These are phyloP conservation scores for Scaptomyza montana DNA, from an alignment of 1,140 invertebrate species.

Conservation along the genomic window DNA sequence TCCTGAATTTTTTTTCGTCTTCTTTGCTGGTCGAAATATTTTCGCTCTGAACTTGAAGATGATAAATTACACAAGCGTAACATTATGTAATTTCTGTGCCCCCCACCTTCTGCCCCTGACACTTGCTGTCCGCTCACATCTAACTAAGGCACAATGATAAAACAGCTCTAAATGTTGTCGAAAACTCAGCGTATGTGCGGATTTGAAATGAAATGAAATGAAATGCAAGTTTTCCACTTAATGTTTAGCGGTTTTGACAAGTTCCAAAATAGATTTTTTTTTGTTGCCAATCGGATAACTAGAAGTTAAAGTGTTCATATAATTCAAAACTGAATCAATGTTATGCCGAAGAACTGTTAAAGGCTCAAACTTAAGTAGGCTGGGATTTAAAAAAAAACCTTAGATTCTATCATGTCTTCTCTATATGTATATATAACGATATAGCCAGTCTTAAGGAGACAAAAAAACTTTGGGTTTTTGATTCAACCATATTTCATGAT, in stretches of 20 bases:
- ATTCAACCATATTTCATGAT: too few relatives aligned
- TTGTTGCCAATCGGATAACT: not conserved
- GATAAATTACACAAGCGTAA: conserved; percentile 70
- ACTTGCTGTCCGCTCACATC: too few relatives aligned
- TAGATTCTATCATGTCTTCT: too few relatives aligned
- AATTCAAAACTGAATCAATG: too few relatives aligned
- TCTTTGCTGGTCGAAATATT: conserved; percentile 8
- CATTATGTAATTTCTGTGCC: conserved; percentile 44
- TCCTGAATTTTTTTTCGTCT: not conserved
- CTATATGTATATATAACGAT: too few relatives aligned
- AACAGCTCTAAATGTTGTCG: not conserved
- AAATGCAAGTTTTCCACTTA: conserved; percentile 51
- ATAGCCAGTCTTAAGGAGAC: too few relatives aligned
- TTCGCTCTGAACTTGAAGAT: conserved; percentile 55
- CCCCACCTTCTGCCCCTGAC: not conserved
- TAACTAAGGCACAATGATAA: too few relatives aligned
- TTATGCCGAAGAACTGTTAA: too few relatives aligned
- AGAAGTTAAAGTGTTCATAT: too few relatives aligned
- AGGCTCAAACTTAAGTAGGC: too few relatives aligned
- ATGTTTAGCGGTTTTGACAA: conserved; percentile 37
- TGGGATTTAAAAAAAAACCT: too few relatives aligned
- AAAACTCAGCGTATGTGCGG: conserved; percentile 6
- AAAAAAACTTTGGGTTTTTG: too few relatives aligned
- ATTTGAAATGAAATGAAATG: conserved; percentile 1
- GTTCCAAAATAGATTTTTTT: not conserved